Percentiles rank a stretch among this genome's conserved stretches.
These are phyloP conservation scores for Listronotus oregonensis DNA, from an alignment of 1,140 invertebrate species.

Conservation along the genomic window DNA sequence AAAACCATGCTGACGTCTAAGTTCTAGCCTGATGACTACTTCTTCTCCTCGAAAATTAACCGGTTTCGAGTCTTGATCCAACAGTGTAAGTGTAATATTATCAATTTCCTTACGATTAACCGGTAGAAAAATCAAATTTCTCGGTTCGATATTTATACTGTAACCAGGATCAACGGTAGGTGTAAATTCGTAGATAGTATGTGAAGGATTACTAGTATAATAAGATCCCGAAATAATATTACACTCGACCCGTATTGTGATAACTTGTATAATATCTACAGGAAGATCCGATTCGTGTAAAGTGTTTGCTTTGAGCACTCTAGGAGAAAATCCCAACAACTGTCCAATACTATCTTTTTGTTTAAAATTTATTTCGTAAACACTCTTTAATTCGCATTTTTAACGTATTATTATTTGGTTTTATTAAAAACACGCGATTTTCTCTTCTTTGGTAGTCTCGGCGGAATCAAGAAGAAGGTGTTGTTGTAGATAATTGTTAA, in stretches of 20 bases:
- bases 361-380: constrained; percentile 32
- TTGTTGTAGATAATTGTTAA: constrained; percentile 5
- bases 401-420: constrained; percentile 43
- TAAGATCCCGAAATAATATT: constrained; percentile 36
- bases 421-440: constrained; percentile 16
- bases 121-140: constrained; percentile 34
- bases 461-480: not conserved
- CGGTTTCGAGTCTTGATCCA: constrained; percentile 39
- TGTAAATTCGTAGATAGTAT: constrained; percentile 39
- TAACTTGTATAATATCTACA: constrained; percentile 36
- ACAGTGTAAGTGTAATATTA: constrained; percentile 37
- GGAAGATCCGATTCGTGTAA: constrained; percentile 37
- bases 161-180: constrained; percentile 26
- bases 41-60: constrained; percentile 44
- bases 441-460: not conserved
- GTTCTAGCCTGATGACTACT: no score
- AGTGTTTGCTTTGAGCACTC: constrained; percentile 17
- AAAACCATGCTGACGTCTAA: no score
- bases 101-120: constrained; percentile 27
- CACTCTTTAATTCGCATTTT: constrained; percentile 22
- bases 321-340: constrained; percentile 32
- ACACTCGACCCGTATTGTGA: constrained; percentile 35
- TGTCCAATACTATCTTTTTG: not conserved
- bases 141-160: constrained; percentile 29
- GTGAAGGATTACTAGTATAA: constrained; percentile 28